Conservation (phyloP, 2,113 vertebrate species). For the Prolemur simus region DNA sequence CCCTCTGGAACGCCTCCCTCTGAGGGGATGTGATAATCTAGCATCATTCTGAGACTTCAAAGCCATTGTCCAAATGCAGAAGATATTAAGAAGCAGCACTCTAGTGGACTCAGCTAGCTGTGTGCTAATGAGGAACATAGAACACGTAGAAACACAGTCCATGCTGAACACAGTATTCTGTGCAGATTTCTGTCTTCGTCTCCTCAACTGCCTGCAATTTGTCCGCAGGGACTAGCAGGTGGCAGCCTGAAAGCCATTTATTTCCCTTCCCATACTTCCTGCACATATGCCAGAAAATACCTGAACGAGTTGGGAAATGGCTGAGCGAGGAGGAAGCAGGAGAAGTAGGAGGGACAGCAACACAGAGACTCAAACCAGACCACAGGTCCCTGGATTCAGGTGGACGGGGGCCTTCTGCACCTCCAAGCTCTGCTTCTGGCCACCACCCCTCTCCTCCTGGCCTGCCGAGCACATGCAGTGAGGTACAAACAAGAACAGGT, state of each 20-base stretch:
- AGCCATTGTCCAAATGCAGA: neutral
- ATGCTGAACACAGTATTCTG: neutral
- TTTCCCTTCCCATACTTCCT: neutral
- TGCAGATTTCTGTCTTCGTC: neutral
- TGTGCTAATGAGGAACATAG: neutral
- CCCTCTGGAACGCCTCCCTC: neutral
- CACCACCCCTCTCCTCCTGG: neutral
- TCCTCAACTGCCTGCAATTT: neutral
- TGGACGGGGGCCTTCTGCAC: neutral
- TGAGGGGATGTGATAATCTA: neutral
- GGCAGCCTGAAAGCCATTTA: no score
- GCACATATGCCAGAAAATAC: no score
- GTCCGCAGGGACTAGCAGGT: neutral
- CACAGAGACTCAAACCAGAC: neutral
- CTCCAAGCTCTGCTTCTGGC: neutral
- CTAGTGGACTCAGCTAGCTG: fast-evolving
- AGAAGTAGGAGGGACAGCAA: neutral
- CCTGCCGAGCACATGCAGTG: neutral
- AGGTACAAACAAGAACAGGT: neutral
- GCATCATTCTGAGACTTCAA: neutral
- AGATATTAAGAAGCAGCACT: neutral
- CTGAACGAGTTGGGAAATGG: neutral
- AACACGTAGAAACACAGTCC: fast-evolving
- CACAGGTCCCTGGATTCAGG: neutral
- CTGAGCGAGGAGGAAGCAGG: neutral